These are phyloP conservation scores for Acipenser transmontanus DNA, from an alignment of 2,797 vertebrate species.

Conservation along the genomic window DNA sequence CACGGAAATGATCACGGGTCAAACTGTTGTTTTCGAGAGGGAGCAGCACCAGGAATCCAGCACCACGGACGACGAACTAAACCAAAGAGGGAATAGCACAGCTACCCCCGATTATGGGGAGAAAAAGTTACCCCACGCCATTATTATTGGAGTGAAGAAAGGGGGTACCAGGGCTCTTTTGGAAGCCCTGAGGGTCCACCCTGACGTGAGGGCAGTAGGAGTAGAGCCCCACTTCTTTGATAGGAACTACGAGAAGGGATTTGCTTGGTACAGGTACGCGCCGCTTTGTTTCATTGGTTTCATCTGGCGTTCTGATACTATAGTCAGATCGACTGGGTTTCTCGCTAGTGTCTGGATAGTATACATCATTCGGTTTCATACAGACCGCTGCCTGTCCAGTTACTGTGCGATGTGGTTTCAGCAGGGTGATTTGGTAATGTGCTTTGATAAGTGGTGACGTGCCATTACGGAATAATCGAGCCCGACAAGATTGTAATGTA, in stretches of 20 bases:
- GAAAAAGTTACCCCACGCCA: constrained; percentile 90
- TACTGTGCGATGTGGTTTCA: too few relatives aligned
- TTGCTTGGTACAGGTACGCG: constrained; percentile 94
- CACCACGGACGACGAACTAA: constrained; percentile 77
- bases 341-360: too few relatives aligned
- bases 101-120: constrained; percentile 80
- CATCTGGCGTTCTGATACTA: too few relatives aligned
- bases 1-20: constrained; percentile 53
- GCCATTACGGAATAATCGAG: too few relatives aligned
- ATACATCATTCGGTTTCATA: too few relatives aligned
- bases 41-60: constrained; percentile 67
- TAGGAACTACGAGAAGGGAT: constrained; percentile 89
- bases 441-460: too few relatives aligned
- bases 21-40: constrained; percentile 52
- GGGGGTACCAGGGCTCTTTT: constrained; percentile 89
- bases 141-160: constrained; percentile 96
- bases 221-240: constrained; percentile 98
- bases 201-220: constrained; percentile 91
- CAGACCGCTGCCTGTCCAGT: too few relatives aligned
- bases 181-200: constrained; percentile 88
- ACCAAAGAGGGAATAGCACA: constrained; percentile 59
- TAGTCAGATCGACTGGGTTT: too few relatives aligned
- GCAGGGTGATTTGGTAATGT: background rate
- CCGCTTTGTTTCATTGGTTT: background rate
- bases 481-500: too few relatives aligned